Percentiles rank a stretch among this genome's conserved stretches.
These are phyloP conservation scores for Phalacrocorax aristotelis DNA, from an alignment of 2,113 vertebrate species.

Conservation along the genomic window DNA sequence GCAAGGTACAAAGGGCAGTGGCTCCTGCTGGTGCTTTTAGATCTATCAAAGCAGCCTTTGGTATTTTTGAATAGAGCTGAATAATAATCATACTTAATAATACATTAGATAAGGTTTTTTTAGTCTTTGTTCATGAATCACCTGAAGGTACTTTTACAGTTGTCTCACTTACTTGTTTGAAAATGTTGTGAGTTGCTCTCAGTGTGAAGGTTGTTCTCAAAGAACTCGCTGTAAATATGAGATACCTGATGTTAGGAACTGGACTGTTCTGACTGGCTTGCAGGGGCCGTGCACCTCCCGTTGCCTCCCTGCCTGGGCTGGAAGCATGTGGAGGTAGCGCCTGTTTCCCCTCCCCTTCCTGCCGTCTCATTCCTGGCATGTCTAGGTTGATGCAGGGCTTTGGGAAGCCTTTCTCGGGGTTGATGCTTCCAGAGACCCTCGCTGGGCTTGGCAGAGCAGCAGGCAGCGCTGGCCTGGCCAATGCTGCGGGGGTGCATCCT, in stretches of 20 bases:
- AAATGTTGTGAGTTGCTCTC: neutral
- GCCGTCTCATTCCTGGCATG: neutral
- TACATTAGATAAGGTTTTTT: neutral
- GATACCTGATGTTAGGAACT: neutral
- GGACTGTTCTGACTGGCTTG: neutral
- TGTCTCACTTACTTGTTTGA: neutral
- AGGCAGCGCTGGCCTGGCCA: neutral
- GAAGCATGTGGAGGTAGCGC: neutral
- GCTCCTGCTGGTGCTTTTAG: conserved; percentile 7
- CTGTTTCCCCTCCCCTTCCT: neutral
- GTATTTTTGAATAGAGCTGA: neutral
- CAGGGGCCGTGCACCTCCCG: rapidly evolving
- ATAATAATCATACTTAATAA: neutral
- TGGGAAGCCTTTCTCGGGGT: neutral
- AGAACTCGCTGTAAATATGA: neutral
- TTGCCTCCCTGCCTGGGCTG: neutral
- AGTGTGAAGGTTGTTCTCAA: neutral
- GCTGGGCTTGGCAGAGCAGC: neutral
- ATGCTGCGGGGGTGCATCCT: neutral
- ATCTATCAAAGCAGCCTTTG: conserved; percentile 15
- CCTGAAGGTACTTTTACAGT: neutral
- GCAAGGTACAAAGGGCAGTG: neutral
- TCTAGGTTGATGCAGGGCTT: neutral
- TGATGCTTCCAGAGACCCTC: neutral
- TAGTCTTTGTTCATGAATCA: neutral